Percentiles rank a stretch among this genome's conserved stretches.
phyloP scores from a whole-genome alignment of 2,113 vertebrate species.

The Spea bombifrons region DNA sequence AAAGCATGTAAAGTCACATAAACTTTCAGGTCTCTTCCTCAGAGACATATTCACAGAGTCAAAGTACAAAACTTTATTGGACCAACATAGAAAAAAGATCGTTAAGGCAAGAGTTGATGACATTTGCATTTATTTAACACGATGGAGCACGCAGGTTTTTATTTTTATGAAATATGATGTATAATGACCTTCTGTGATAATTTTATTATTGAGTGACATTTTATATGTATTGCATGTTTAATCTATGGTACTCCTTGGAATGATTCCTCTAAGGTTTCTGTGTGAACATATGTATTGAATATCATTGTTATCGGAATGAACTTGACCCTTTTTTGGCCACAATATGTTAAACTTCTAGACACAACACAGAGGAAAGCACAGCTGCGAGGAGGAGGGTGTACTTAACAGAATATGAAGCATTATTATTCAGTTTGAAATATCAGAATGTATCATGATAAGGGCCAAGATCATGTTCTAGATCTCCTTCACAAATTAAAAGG shows the following conservation, averaged over 20 bases:
- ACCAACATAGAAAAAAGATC: too few species aligned
- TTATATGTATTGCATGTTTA: background rate
- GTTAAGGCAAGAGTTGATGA: too few species aligned
- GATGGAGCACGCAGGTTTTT: too few species aligned
- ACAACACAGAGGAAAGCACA: conserved; percentile 30
- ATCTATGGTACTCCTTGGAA: background rate
- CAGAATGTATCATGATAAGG: conserved; percentile 1
- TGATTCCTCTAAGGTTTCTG: background rate
- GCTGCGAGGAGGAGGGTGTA: conserved; percentile 21
- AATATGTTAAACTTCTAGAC: conserved; percentile 23
- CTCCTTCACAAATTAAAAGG: conserved; percentile 38
- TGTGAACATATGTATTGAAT: conserved; percentile 3
- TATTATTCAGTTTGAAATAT: conserved; percentile 20
- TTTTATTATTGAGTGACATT: background rate
- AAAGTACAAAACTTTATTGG: too few species aligned
- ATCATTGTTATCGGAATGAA: conserved; percentile 21
- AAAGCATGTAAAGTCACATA: too few species aligned
- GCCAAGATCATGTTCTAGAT: conserved; percentile 34
- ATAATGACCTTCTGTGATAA: too few species aligned
- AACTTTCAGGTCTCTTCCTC: too few species aligned
- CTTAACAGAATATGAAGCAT: conserved; percentile 5
- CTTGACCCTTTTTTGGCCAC: conserved; percentile 27
- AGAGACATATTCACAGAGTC: too few species aligned
- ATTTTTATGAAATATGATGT: too few species aligned
- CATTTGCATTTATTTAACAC: too few species aligned